Percentiles rank a stretch among this genome's conserved stretches.
These are phyloP conservation scores for Chaetoderma sp. DNA, from an alignment of 2,888 invertebrate genomes.

Conservation along the genomic window DNA sequence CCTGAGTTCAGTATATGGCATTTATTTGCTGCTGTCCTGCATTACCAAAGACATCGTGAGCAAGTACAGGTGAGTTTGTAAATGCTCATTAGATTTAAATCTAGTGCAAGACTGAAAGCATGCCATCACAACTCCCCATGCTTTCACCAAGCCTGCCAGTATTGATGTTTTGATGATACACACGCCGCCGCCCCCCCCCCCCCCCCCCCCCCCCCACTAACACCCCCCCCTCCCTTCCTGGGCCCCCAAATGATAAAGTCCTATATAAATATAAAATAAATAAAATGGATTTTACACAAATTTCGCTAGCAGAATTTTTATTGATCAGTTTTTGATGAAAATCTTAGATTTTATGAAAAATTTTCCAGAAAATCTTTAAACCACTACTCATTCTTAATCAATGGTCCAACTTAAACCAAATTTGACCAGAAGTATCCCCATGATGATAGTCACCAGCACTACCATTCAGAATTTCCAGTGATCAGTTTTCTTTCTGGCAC, in stretches of 20 bases:
- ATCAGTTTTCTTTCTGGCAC: no score
- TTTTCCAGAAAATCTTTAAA: no score
- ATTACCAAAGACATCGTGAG: constrained; percentile 78
- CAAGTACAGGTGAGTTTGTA: constrained; percentile 52
- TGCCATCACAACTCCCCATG: neutral
- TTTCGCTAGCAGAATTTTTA: neutral
- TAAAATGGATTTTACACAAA: no score
- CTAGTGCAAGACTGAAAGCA: neutral
- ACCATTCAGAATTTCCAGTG: neutral
- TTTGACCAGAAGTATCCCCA: no score
- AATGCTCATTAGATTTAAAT: neutral
- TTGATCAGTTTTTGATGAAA: no score
- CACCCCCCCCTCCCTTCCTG: neutral
- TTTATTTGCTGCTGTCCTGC: constrained; percentile 85
- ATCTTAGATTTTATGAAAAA: no score
- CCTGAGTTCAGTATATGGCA: constrained; percentile 96
- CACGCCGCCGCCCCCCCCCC: neutral
- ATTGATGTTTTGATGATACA: neutral
- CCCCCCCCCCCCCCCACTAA: neutral
- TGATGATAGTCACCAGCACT: no score
- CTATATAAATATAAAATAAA: neutral
- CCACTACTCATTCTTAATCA: no score
- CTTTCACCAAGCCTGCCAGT: neutral
- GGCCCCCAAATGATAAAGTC: neutral
- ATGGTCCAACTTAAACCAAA: no score